Percentiles rank a stretch among this genome's conserved stretches.
Conservation (phyloP, 30 jellyfish, hydroid and myxozoan species). For the Aurelia aurita complex sp. Pacific region DNA sequence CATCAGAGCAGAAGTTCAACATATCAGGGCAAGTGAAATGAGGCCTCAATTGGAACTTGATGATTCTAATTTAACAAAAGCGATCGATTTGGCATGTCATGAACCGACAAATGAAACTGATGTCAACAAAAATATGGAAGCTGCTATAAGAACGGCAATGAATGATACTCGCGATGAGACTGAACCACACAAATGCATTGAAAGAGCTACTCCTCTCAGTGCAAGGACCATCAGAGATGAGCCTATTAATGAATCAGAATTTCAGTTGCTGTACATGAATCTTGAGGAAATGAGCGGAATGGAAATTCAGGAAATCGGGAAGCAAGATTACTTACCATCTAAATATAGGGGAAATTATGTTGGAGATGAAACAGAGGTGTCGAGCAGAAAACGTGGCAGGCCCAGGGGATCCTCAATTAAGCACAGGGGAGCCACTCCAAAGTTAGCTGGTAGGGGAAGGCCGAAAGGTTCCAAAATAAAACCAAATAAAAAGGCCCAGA, state of each 20-base stretch:
- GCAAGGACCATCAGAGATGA: slow-evolving; percentile 15
- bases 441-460: slow-evolving; percentile 30
- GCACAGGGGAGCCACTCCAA: not conserved
- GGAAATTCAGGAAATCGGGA: not conserved
- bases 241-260: slow-evolving; percentile 42
- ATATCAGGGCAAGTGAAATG: no score
- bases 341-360: not conserved
- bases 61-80: no score
- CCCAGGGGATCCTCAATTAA: not conserved
- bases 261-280: slow-evolving; percentile 13
- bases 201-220: no score
- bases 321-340: not conserved
- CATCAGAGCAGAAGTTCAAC: no score
- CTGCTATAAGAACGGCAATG: no score
- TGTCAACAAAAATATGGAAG: no score
- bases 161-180: no score
- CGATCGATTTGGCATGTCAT: no score
- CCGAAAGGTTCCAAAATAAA: slow-evolving; percentile 28
- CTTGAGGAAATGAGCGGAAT: not conserved
- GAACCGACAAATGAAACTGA: no score
- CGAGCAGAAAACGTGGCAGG: not conserved
- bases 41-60: no score
- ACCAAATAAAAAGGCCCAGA: slow-evolving; percentile 11
- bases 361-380: not conserved
- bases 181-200: no score